Evolutionary conservation across 1,140 invertebrate species (phyloP).

Genomic region (Piezodorus guildinii): DNA sequence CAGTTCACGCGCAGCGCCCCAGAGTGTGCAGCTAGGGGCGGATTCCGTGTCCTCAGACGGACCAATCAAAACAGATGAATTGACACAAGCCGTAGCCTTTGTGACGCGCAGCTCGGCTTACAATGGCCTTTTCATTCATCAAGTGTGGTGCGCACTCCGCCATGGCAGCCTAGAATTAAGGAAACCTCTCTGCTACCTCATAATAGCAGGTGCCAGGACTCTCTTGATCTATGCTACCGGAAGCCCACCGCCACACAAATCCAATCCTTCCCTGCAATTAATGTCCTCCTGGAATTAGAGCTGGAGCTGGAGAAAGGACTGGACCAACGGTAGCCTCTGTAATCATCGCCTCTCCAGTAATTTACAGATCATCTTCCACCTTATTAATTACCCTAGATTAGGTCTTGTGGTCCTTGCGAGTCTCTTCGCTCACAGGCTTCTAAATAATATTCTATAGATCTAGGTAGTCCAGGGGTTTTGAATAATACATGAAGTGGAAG

Average conservation of each 20-base stretch:
- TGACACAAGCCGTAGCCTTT: background rate
- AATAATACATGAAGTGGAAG: too few species aligned
- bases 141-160: background rate
- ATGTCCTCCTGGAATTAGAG: conserved; percentile 5
- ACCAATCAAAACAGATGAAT: conserved; percentile 7
- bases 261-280: conserved; percentile 6
- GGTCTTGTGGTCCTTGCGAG: too few species aligned
- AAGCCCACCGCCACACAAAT: conserved; percentile 6
- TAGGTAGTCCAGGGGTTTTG: too few species aligned
- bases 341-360: too few species aligned
- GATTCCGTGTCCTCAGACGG: background rate
- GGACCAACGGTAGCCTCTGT: too few species aligned
- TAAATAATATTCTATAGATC: too few species aligned
- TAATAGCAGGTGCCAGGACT: background rate
- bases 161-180: conserved; percentile 1
- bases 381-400: too few species aligned
- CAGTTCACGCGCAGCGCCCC: too few species aligned
- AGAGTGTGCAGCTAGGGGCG: background rate
- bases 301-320: too few species aligned
- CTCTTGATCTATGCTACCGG: conserved; percentile 4
- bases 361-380: too few species aligned
- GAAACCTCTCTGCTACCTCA: conserved; percentile 11
- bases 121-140: conserved; percentile 13
- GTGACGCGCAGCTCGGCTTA: background rate
- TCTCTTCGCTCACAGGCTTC: too few species aligned